These are phyloP conservation scores for Medauroidea extradentata DNA, from an alignment of 1,140 invertebrate species.

Conservation along the genomic window DNA sequence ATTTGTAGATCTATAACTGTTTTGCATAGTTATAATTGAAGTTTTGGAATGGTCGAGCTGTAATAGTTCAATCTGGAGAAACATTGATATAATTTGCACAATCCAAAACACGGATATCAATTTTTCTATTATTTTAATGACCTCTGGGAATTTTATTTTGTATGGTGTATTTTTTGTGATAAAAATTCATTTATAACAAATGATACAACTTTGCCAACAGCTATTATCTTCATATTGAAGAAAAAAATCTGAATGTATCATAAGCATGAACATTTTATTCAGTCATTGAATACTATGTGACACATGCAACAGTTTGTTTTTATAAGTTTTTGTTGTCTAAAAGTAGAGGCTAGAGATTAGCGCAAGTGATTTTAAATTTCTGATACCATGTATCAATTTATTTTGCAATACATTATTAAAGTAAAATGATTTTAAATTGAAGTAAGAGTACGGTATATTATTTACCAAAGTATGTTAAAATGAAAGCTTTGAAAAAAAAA, in stretches of 20 bases:
- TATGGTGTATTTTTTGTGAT: too few species aligned
- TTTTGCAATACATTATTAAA: neutral
- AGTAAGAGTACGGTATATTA: neutral
- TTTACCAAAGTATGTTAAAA: neutral
- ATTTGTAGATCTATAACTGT: too few species aligned
- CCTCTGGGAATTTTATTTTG: too few species aligned
- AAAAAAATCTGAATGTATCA: neutral
- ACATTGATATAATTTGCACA: too few species aligned
- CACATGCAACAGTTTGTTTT: neutral
- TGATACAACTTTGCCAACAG: slow-evolving; percentile 1
- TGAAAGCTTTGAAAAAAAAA: neutral
- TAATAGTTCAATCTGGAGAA: too few species aligned
- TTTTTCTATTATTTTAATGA: too few species aligned
- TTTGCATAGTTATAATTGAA: too few species aligned
- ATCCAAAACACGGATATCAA: too few species aligned
- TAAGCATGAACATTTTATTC: too few species aligned
- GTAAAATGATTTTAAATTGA: neutral
- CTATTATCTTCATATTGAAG: slow-evolving; percentile 10
- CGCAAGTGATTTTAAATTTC: slow-evolving; percentile 3
- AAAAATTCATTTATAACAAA: slow-evolving; percentile 6
- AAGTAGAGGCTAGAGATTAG: neutral
- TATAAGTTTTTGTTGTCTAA: neutral
- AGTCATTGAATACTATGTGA: too few species aligned
- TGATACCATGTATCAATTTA: slow-evolving; percentile 11
- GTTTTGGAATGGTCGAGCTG: too few species aligned